Conservation (phyloP, 2,113 vertebrate species). For the Cettia cetti region DNA sequence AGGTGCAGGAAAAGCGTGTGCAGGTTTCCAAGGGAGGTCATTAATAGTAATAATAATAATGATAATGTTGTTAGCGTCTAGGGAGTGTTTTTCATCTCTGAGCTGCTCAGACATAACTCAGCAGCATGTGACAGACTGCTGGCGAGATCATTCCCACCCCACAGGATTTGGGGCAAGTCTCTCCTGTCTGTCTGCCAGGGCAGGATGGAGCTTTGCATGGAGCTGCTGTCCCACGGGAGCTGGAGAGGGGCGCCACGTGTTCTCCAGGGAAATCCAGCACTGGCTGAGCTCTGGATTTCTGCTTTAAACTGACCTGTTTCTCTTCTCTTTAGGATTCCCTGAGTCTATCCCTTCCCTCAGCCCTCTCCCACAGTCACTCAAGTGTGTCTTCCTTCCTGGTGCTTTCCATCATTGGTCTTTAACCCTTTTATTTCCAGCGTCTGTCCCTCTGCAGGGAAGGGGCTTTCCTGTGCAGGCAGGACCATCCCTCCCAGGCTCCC, state of each 20-base stretch:
- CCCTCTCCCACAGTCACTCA: fast-evolving
- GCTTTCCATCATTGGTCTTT: neutral
- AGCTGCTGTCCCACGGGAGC: neutral
- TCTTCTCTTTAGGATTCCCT: neutral
- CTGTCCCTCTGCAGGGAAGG: neutral
- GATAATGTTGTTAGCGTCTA: neutral
- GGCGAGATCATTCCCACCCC: neutral
- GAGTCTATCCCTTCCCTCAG: fast-evolving
- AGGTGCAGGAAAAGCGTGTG: neutral
- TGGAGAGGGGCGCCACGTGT: fast-evolving
- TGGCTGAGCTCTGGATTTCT: neutral
- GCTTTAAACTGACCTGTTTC: neutral
- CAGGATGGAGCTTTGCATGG: neutral
- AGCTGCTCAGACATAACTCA: neutral
- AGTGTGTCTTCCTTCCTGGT: neutral
- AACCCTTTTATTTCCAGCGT: neutral
- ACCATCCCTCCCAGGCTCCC: neutral
- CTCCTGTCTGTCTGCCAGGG: neutral
- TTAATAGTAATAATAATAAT: neutral
- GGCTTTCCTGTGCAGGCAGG: neutral
- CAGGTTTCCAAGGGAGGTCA: neutral
- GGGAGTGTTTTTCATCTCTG: neutral
- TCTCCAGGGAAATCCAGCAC: neutral
- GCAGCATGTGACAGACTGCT: neutral
- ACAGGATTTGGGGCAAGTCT: slow-evolving; percentile 9